A percentile compares a stretch with the other conserved stretches of the same genome.
These are phyloP conservation scores for Balearica regulorum DNA, from an alignment of 2,797 vertebrate species.

Conservation along the genomic window DNA sequence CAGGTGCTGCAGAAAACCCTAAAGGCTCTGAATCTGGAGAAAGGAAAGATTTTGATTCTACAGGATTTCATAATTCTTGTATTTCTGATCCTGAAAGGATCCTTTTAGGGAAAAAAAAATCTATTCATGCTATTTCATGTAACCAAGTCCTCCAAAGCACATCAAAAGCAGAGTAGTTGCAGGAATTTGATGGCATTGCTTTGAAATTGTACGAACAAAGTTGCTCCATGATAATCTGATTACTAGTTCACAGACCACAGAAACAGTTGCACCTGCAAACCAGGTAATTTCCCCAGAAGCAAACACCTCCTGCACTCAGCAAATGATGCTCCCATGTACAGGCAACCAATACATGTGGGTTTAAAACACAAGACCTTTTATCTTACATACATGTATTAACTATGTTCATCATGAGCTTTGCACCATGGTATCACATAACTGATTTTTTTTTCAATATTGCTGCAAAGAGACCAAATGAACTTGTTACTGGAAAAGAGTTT, in stretches of 20 bases:
- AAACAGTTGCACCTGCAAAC: background rate
- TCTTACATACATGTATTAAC: background rate
- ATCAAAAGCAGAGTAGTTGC: background rate
- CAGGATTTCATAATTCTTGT: background rate
- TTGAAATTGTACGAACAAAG: background rate
- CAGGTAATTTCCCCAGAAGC: background rate
- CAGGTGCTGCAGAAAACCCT: background rate
- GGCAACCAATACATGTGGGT: background rate
- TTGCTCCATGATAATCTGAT: background rate
- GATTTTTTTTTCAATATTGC: background rate
- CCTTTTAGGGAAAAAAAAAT: background rate
- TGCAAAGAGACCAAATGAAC: background rate
- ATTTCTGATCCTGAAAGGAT: background rate
- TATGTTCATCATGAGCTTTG: background rate
- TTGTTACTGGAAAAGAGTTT: background rate
- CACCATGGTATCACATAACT: fast-evolving
- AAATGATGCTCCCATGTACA: background rate
- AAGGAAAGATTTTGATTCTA: background rate
- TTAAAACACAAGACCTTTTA: background rate
- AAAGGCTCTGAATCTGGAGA: background rate
- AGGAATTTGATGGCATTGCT: background rate
- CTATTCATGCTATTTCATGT: background rate
- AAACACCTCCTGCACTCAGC: background rate
- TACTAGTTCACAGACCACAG: background rate
- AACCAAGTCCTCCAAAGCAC: background rate